Evolutionary conservation across 2,888 invertebrate species (phyloP), one percentile per base, ranked within the genome.

Genomic region (Emmelina monodactyla): DNA sequence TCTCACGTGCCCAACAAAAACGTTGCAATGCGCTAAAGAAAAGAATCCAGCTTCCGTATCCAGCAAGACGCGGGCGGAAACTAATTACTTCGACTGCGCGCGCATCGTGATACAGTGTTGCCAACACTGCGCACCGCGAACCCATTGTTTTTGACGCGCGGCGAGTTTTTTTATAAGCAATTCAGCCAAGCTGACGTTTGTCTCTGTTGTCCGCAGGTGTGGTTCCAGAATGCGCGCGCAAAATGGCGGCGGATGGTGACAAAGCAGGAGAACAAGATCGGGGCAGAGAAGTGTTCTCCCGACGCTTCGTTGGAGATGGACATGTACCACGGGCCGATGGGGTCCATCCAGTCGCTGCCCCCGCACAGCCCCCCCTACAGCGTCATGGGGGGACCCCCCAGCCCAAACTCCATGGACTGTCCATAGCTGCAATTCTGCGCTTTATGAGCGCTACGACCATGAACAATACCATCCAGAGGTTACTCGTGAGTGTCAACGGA

Each of bases 201-300:
- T 25, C 3, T 25, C n/a, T 25, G 4, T 25, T 82, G 73, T 71
- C 80, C 81, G 28, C 85, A 94, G 94, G 94, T 94, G 37, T 94
- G 94, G 94, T 95, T 95, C 78, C 94, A 95, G 78, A 95, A 95
- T 65, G 94, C 94, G 16, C 83, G 95, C 25, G 95, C 95, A 47
- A 95, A 95, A 82, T 94, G 92, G 88, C 86, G 95, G 54, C 86
- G 95, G 47, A 91, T 92, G 85, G 88, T 92, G 69, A 82, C 89
- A 51, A 89, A 90, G 59, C 89, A 90, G 58, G 90, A 90, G 60
- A 88, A 87, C 64, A 88, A 88, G 56, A 70, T 80, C 69, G n/a
- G n/a, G n/a, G 82, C 85, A 45, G 89, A 89, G 55, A 89, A 88
- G 55, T 87, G 87, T 57, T 86, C 86, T 12, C 86, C 86, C 47